Percentiles rank a stretch among this genome's conserved stretches.
Evolutionary conservation across 2,888 invertebrate genomes (phyloP).

Genomic region (Agonopterix subpropinquella): DNA sequence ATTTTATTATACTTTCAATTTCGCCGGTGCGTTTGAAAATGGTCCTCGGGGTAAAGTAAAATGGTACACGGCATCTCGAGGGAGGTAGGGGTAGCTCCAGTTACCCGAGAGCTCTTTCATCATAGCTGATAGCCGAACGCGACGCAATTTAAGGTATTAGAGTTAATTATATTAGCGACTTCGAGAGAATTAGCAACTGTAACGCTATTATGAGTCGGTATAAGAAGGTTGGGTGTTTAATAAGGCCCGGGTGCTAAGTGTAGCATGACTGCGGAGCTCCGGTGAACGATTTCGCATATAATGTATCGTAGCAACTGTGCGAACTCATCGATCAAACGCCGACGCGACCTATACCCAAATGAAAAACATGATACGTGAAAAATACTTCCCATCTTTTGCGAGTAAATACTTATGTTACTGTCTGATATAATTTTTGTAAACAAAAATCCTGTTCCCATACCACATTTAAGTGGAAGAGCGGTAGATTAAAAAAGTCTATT

Average conservation of each 20-base stretch:
- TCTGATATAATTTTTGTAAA: too few species aligned
- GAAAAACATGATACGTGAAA: slow-evolving; percentile 9
- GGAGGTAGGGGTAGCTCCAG: slow-evolving; percentile 13
- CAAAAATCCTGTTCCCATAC: too few species aligned
- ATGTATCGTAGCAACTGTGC: slow-evolving; percentile 45
- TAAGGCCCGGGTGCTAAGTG: slow-evolving; percentile 23
- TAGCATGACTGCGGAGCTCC: too few species aligned
- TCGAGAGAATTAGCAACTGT: slow-evolving; percentile 42
- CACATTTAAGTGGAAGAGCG: too few species aligned
- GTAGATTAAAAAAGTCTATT: too few species aligned
- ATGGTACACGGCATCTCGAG: slow-evolving; percentile 11
- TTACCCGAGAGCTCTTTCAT: slow-evolving; percentile 29
- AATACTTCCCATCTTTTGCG: slow-evolving; percentile 21
- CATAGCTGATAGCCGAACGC: slow-evolving; percentile 33
- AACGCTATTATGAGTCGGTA: slow-evolving; percentile 46
- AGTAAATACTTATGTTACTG: slow-evolving; percentile 22
- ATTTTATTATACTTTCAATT: slow-evolving; percentile 58
- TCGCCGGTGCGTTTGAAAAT: slow-evolving; percentile 31
- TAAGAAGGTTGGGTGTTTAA: slow-evolving; percentile 40
- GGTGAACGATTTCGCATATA: slow-evolving; percentile 18
- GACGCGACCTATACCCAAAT: not conserved
- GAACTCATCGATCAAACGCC: slow-evolving; percentile 57
- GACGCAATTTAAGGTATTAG: slow-evolving; percentile 42
- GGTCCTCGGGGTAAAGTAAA: slow-evolving; percentile 32
- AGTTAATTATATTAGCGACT: slow-evolving; percentile 49